Base-by-base conservation (phyloP, 2,888 invertebrate genomes). In the Apamea crenata region DNA sequence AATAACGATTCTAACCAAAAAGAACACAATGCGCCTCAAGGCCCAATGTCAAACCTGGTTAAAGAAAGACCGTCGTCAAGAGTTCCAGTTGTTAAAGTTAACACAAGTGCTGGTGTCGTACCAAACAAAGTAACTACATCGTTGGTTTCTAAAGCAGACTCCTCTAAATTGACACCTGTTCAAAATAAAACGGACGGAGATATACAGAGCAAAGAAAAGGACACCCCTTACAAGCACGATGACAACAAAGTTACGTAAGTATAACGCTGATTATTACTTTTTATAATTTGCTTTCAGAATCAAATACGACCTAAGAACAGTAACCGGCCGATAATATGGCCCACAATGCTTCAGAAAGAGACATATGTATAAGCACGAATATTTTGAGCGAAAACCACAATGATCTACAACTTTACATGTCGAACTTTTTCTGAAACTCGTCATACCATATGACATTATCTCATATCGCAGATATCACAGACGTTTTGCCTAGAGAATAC, bases 171-270 rank as follows among this genome's bases (percentile, higher is more conserved):
- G 61, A 56, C 72, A 78, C 29, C 69, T 32, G 47, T 21, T 32
- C 61, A 61, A 44, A 83, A 83, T 36, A 84, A 77, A 74, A 84
- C 80, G 40, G 76, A 72, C 66, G 56, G n/a, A 21, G 59, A 78
- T 18, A 66, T 44, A 63, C 76, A 85, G 65, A 71, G 75, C 81
- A 74, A 53, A 29, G 76, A 65, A 47, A 73, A 69, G 16, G 84
- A 87, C 71, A 86, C 67, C 32, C n/a, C 56, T n/a, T 82, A 74
- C 78, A 83, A 86, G 67, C 83, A 76, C 53, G 83, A 80, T 65
- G 81, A 87, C 74, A 86, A 82, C 40, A 84, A 91, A 80, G 88
- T 91, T 77, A 91, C 94, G 95, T 95, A 91, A 94, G 95, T 95
- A 47, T 12, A 66, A n/a, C 5, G 21, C 25, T 36, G 90, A 50